phyloP scores from a whole-genome alignment of 1,140 invertebrate genomes.

The Tetramorium simillimum region DNA sequence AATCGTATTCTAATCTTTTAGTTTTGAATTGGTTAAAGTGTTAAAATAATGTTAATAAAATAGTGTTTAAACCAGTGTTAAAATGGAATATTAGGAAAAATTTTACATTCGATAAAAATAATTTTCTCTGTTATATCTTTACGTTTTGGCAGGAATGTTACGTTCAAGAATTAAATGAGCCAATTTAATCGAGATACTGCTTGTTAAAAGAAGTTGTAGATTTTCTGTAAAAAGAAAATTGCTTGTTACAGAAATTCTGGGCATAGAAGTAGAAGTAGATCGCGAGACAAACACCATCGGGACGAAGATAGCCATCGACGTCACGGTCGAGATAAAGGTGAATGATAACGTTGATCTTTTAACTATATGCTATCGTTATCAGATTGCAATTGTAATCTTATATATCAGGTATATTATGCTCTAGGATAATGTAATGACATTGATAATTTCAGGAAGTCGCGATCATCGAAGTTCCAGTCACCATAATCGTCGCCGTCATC shows the following conservation, averaged over 20 bases:
- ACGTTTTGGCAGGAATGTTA: neutral
- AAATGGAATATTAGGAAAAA: neutral
- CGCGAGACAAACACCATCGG: constrained; percentile 82
- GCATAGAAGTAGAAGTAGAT: constrained; percentile 83
- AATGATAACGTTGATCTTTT: neutral
- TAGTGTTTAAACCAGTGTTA: neutral
- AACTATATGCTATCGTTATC: neutral
- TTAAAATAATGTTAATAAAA: no score
- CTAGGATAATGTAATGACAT: neutral
- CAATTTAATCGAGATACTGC: neutral
- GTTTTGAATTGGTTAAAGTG: no score
- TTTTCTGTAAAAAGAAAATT: no score
- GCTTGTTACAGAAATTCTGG: constrained; percentile 79
- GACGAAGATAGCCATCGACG: constrained; percentile 82
- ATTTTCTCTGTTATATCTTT: neutral
- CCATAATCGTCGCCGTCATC: constrained; percentile 83
- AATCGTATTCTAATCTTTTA: neutral
- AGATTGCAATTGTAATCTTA: neutral
- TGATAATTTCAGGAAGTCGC: constrained; percentile 75
- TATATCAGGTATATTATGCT: neutral
- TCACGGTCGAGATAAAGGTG: constrained; percentile 83
- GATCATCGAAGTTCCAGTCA: constrained; percentile 83
- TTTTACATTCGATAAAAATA: neutral
- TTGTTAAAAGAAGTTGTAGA: no score
- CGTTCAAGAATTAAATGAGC: neutral